Evolutionary conservation across 2,888 invertebrate genomes (phyloP), one percentile per base, ranked within the genome.

Genomic region (Tillus elongatus): DNA sequence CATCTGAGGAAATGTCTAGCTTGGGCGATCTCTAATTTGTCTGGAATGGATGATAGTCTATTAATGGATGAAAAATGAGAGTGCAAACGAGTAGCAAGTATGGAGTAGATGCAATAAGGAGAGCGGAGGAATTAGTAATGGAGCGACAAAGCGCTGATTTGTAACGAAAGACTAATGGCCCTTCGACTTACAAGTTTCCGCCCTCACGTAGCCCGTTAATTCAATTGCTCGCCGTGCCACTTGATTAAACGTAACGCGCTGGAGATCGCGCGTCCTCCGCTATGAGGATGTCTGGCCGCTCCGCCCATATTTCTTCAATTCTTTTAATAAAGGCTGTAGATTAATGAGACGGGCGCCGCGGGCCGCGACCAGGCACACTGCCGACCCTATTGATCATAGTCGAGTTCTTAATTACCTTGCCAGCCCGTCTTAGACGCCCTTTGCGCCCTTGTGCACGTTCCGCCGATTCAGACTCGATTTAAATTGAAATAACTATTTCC

Each of bases 291-390:
- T n/a, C 53, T 53, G 52, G 40, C 52, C 49, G 57, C 57, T 58
- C 59, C 67, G 64, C 66, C 68, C 62, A 67, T 67, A 67, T 66
- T 65, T 67, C 65, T 66, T 60, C 62, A 56, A 66, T 66, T 67
- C 65, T 68, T 69, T 68, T 67, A 68, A 68, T 68, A 66, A 68
- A 64, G 59, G 59, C 54, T 56, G 42, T 46, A 38, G 60, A 66
- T 67, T 66, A 67, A 68, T 65, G 67, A 66, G 60, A 58, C 52
- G 48, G 50, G 47, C 54, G 53, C 50, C 51, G 49, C 49, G 50
- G 50, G 52, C 43, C 49, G n/a, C n/a, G n/a, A n/a, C n/a, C n/a
- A 43, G 47, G 48, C 45, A 44, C 42, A 44, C 45, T 46, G 45
- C 33, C 35, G 30, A 46, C 52, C 57, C 57, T 55, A 60, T 61